Percentiles rank a stretch among this genome's conserved stretches.
Conservation (phyloP, 2,888 invertebrate genomes). For the Thelaira solivaga region DNA sequence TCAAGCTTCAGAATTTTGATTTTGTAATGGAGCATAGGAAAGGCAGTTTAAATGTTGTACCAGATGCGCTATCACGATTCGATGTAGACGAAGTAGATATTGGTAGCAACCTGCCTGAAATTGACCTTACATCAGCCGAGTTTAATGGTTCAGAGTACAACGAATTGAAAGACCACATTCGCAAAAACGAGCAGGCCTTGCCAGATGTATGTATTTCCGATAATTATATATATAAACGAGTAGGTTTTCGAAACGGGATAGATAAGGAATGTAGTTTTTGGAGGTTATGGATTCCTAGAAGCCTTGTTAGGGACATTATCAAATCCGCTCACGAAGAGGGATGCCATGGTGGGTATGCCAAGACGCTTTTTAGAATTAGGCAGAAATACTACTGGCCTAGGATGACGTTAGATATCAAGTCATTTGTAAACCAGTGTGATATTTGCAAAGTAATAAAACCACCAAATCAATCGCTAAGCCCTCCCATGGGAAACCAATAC, state of each 20-base stretch:
- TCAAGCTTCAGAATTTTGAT: too few species aligned
- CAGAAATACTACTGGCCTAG: too few species aligned
- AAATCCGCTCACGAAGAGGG: background rate
- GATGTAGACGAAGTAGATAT: background rate
- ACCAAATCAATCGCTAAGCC: background rate
- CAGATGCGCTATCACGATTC: background rate
- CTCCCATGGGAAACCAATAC: background rate
- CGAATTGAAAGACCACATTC: background rate
- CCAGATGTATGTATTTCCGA: background rate
- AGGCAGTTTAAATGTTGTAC: too few species aligned
- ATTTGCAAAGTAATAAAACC: too few species aligned
- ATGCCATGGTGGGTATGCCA: background rate
- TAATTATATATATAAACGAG: background rate
- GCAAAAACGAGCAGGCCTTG: background rate
- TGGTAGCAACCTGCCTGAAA: background rate
- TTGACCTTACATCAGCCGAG: background rate
- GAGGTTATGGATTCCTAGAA: background rate
- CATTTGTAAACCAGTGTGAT: too few species aligned
- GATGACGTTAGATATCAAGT: too few species aligned
- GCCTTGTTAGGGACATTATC: background rate
- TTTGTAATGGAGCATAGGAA: too few species aligned
- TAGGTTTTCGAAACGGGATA: background rate
- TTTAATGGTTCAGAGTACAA: background rate
- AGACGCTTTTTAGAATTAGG: background rate
- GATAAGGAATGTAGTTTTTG: background rate